Evolutionary conservation across 64 coral and sea anemone species (phyloP).

Genomic region (Actinia equina): DNA sequence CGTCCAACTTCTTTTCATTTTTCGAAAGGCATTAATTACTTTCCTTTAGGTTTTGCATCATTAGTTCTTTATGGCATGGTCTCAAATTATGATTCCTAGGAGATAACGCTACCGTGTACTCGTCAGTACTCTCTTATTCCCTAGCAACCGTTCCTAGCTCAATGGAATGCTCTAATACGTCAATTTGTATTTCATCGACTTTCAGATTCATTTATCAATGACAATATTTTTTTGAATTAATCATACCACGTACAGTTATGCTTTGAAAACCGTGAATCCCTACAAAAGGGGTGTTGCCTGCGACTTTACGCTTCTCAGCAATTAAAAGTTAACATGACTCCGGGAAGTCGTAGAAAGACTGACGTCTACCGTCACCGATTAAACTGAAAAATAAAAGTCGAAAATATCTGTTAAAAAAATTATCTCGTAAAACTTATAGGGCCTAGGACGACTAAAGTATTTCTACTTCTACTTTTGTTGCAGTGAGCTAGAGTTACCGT

Average conservation of each 20-base stretch:
- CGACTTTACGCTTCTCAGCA: neutral
- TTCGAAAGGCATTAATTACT: neutral
- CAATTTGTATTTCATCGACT: neutral
- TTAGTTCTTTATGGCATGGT: neutral
- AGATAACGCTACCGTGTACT: neutral
- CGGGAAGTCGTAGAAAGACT: neutral
- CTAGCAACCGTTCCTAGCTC: neutral
- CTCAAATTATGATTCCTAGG: neutral
- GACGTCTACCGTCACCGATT: no score
- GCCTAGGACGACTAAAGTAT: no score
- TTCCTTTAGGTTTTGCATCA: neutral
- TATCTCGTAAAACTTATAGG: no score
- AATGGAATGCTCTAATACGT: neutral
- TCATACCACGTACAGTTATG: neutral
- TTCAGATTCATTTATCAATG: neutral
- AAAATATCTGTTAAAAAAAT: no score
- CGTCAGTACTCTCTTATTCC: neutral
- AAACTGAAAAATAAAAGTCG: no score
- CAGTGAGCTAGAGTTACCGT: no score
- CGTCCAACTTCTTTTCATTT: neutral
- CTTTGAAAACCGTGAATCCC: neutral
- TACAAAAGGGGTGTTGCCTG: neutral
- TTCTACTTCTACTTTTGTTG: no score
- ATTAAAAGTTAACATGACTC: neutral
- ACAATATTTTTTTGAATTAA: neutral